Evolutionary conservation across 2,888 invertebrate genomes (phyloP), one percentile per base, ranked within the genome.

Genomic region (Linyphia triangularis): DNA sequence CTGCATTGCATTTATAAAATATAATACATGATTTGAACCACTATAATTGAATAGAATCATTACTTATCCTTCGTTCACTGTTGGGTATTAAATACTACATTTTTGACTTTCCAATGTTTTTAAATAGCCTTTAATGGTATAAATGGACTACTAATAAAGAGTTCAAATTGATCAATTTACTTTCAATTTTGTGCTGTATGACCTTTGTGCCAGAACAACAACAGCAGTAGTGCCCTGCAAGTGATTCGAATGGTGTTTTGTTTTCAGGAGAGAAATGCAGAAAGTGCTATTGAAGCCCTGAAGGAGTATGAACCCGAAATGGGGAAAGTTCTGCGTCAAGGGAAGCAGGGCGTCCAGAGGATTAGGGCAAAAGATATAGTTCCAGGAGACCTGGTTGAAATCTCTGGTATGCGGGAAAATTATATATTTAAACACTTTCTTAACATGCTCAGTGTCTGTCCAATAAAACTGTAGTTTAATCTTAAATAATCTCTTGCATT

Each of bases 301-400:
- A 99, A 99, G 94, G 99, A 99, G 95, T 99, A 99, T 94, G 99
- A 99, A 94, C 99, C 99, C 91, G 99, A 99, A 94, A 99, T 99
- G 97, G 99, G 99, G 92, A 99, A 99, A 95, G 99, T 99, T 90
- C 93, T 99, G 90, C 95, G 99, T 92, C 95, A 95, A 92, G 98
- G 98, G 95, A 98, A 99, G 94, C 94, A 97, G 91, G 99, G 99
- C 92, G 97, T 99, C 91, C 99, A 99, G 94, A 98, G 98, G 94
- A 95, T 99, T 92, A 95, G 98, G 92, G 99, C 99, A 93, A 97
- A 96, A 94, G 98, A 99, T 93, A 97, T 99, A 92, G 99, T 99
- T 78, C 99, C 99, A 92, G 99, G 99, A 92, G 99, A 99, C 94
- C 93, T 99, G 92, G 99, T 99, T 90, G 99, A 99, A 94, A 95